These are phyloP conservation scores for Amblyraja radiata DNA, from an alignment of 2,797 vertebrate species.

Conservation along the genomic window DNA sequence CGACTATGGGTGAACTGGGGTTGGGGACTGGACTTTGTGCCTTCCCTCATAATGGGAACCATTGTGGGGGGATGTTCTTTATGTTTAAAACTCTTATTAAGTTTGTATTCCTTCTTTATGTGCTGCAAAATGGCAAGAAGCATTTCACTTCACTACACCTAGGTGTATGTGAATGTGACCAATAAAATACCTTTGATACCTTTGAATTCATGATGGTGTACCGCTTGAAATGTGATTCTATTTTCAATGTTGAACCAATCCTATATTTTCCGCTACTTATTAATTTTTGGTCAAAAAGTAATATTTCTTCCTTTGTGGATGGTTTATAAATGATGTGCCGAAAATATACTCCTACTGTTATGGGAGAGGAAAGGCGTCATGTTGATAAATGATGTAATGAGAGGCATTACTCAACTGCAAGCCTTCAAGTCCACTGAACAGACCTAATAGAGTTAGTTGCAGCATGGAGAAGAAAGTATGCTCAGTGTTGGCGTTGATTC, in stretches of 20 bases:
- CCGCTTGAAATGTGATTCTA: not conserved
- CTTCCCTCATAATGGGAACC: too few relatives aligned
- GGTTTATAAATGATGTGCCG: not conserved
- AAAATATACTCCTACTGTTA: not conserved
- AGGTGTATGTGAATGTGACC: too few relatives aligned
- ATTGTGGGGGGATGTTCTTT: too few relatives aligned
- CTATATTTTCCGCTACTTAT: not conserved
- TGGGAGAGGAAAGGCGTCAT: not conserved
- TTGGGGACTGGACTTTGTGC: too few relatives aligned
- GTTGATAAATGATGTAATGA: not conserved
- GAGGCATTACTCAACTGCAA: not conserved
- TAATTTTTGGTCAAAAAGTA: not conserved
- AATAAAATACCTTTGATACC: too few relatives aligned
- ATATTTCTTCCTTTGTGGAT: not conserved
- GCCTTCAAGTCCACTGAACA: not conserved
- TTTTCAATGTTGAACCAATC: not conserved
- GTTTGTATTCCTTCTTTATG: too few relatives aligned
- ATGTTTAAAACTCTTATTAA: too few relatives aligned
- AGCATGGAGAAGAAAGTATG: slow-evolving; percentile 4
- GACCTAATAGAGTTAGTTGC: not conserved
- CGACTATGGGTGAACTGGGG: too few relatives aligned
- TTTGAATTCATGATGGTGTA: not conserved
- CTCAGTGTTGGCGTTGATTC: not conserved
- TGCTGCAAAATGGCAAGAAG: too few relatives aligned
- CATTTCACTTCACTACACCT: too few relatives aligned